These are phyloP conservation scores for Nycticorax nycticorax DNA, from an alignment of 2,113 vertebrate genomes.

Conservation along the genomic window DNA sequence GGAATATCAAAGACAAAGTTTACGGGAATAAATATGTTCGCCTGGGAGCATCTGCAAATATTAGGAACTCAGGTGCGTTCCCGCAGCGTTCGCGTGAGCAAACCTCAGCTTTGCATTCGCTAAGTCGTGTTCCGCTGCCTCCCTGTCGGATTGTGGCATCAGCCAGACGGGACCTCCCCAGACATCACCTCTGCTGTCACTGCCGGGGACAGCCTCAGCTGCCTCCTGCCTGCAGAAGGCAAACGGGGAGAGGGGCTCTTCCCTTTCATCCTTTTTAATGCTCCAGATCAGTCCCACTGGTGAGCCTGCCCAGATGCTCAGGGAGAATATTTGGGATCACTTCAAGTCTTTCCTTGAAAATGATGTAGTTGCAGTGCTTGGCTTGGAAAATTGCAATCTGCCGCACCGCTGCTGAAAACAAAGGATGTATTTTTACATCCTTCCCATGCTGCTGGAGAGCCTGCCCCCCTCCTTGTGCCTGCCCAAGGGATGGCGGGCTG, in stretches of 20 bases:
- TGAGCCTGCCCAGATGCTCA: not conserved
- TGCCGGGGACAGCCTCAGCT: not conserved
- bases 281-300: not conserved
- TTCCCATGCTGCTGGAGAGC: not conserved
- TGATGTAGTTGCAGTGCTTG: not conserved
- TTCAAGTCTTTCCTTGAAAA: not conserved
- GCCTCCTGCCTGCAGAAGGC: not conserved
- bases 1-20: not conserved
- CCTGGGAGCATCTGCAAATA: not conserved
- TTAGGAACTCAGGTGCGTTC: not conserved
- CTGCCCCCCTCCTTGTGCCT: too few species aligned
- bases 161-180: not conserved
- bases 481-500: not conserved
- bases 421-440: not conserved
- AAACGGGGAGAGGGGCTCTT: not conserved
- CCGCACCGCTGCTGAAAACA: not conserved
- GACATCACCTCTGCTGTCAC: not conserved
- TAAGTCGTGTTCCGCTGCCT: not conserved
- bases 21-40: rapidly evolving
- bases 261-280: not conserved
- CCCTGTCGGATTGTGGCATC: not conserved
- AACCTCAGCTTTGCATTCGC: not conserved
- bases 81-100: not conserved
- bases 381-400: not conserved
- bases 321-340: not conserved